A percentile compares a stretch with the other conserved stretches of the same genome.
Evolutionary conservation across 2,888 invertebrate species (phyloP).

Genomic region (Hirudinaria manillensis): DNA sequence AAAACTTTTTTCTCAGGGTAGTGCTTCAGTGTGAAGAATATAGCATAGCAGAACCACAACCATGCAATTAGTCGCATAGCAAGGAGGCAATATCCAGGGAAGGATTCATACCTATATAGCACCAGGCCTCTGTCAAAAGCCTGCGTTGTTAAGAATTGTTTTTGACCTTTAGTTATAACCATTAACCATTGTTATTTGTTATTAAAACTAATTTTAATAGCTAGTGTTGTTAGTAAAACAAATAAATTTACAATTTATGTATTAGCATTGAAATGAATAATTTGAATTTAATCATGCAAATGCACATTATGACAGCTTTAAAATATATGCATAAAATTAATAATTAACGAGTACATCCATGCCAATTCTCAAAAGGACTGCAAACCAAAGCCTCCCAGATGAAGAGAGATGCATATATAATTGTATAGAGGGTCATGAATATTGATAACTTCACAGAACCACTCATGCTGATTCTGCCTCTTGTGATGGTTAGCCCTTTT

Average conservation of each 20-base stretch:
- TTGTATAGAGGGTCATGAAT: constrained; percentile 71
- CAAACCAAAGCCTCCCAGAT: constrained; percentile 72
- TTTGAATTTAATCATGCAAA: too few relatives aligned
- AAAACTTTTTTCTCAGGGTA: constrained; percentile 77
- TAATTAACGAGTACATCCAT: background rate
- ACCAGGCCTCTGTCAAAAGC: constrained; percentile 85
- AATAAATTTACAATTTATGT: background rate
- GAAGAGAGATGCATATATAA: constrained; percentile 70
- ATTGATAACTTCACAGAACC: constrained; percentile 71
- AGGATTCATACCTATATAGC: constrained; percentile 80
- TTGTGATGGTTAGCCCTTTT: constrained; percentile 83
- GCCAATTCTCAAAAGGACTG: background rate
- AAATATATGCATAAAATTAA: background rate
- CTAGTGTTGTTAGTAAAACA: background rate
- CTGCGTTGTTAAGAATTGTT: constrained; percentile 54
- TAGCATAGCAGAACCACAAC: constrained; percentile 69
- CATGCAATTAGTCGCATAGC: constrained; percentile 69
- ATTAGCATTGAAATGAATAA: too few relatives aligned
- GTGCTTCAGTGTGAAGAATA: constrained; percentile 71
- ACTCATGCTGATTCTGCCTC: constrained; percentile 69
- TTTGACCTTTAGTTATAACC: background rate
- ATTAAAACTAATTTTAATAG: background rate
- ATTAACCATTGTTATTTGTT: background rate
- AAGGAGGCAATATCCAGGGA: constrained; percentile 77
- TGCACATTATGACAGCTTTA: background rate